Percentiles rank a stretch among this genome's conserved stretches.
These are phyloP conservation scores for Pseudomyrmex dendroicus DNA, from an alignment of 1,140 invertebrate species.

Conservation along the genomic window DNA sequence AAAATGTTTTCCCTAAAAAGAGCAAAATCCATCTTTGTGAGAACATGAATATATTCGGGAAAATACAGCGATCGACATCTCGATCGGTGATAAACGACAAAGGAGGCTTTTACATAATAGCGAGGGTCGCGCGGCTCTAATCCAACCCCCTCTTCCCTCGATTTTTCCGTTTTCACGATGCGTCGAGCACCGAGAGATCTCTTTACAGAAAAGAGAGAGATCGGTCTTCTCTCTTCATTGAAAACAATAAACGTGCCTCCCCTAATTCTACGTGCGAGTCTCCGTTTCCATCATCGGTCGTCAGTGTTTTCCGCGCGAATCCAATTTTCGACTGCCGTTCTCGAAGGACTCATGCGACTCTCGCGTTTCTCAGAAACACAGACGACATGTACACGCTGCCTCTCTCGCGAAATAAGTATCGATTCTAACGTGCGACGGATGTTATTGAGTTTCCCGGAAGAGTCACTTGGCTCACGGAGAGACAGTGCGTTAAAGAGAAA, in stretches of 20 bases:
- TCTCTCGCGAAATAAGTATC: constrained; percentile 22
- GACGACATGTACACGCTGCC: constrained; percentile 26
- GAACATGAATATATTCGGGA: background rate
- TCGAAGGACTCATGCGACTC: background rate
- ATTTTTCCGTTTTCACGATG: constrained; percentile 73
- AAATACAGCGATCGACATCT: constrained; percentile 62
- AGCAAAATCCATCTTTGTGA: background rate
- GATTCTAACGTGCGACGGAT: constrained; percentile 68
- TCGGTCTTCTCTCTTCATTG: background rate
- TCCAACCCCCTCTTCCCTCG: constrained; percentile 21
- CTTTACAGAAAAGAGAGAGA: constrained; percentile 1
- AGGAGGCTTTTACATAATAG: constrained; percentile 76
- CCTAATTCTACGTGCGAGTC: background rate
- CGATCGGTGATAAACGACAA: constrained; percentile 70
- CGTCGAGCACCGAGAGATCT: constrained; percentile 60
- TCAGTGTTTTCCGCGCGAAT: constrained; percentile 10
- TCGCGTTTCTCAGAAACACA: background rate
- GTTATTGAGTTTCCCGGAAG: constrained; percentile 63
- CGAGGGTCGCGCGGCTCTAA: constrained; percentile 69
- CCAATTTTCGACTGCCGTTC: constrained; percentile 8
- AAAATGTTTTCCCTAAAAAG: background rate
- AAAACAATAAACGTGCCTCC: background rate
- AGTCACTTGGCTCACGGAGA: constrained; percentile 60
- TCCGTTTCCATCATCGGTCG: constrained; percentile 8
- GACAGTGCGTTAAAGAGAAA: constrained; percentile 70